Evolutionary conservation across 2,113 vertebrate species (phyloP).

Genomic region (Nothocercus nigrocapillus): DNA sequence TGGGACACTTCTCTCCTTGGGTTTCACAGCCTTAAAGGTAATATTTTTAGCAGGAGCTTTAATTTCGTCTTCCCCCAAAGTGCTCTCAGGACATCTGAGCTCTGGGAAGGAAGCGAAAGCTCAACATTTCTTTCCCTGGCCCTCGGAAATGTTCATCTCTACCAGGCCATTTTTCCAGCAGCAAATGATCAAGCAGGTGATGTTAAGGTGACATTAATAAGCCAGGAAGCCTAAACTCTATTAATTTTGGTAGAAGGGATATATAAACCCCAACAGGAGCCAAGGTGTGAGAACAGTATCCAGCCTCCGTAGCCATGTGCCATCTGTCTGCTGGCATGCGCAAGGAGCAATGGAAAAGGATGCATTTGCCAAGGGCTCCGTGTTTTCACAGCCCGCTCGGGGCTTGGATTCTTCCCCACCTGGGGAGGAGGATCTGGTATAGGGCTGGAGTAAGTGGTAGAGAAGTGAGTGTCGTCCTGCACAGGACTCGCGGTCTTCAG

Average conservation of each 20-base stretch:
- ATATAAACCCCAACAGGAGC: not conserved
- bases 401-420: not conserved
- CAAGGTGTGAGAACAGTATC: not conserved
- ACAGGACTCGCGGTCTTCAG: constrained; percentile 6
- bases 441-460: not conserved
- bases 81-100: not conserved
- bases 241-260: not conserved
- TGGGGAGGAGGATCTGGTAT: not conserved
- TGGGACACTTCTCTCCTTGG: not conserved
- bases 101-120: not conserved
- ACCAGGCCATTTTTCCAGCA: not conserved
- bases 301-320: not conserved
- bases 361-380: not conserved
- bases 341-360: not conserved
- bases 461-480: not conserved
- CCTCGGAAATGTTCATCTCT: not conserved
- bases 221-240: not conserved
- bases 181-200: not conserved
- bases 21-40: constrained; percentile 2
- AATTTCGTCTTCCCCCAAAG: not conserved
- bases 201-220: too few relatives aligned
- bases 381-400: not conserved
- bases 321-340: not conserved
- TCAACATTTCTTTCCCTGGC: not conserved
- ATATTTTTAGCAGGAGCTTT: not conserved